Conservation (phyloP, 1,140 invertebrate genomes). For the Apis dorsata region DNA sequence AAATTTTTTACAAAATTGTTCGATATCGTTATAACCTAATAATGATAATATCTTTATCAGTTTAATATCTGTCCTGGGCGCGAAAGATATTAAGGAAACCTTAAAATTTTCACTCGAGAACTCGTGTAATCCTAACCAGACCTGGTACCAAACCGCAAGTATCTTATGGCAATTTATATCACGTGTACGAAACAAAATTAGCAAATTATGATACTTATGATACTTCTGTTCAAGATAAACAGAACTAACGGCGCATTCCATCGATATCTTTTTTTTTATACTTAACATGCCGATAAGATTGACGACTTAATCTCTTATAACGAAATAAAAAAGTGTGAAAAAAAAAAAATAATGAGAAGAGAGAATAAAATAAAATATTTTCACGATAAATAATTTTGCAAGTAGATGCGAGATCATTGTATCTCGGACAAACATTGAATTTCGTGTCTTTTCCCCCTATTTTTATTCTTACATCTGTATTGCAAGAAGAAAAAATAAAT, state of each 20-base stretch:
- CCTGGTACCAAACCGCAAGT: neutral
- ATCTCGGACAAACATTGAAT: neutral
- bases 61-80: constrained; percentile 13
- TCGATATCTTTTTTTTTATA: neutral
- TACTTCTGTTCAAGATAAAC: neutral
- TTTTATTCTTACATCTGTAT: neutral
- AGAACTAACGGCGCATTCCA: neutral
- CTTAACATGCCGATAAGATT: neutral
- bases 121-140: neutral
- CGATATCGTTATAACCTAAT: neutral
- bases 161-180: neutral
- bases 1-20: neutral
- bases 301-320: too few species aligned
- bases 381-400: neutral
- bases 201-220: neutral
- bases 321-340: too few species aligned
- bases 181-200: neutral
- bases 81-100: neutral
- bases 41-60: constrained; percentile 19
- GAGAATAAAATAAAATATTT: neutral
- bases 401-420: neutral
- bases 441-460: neutral
- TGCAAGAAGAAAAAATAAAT: neutral
- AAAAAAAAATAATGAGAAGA: too few species aligned
- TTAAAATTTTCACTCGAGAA: constrained; percentile 9